A percentile compares a stretch with the other conserved stretches of the same genome.
phyloP scores from a whole-genome alignment of 2,113 vertebrate species.

The Cebidichthys violaceus region DNA sequence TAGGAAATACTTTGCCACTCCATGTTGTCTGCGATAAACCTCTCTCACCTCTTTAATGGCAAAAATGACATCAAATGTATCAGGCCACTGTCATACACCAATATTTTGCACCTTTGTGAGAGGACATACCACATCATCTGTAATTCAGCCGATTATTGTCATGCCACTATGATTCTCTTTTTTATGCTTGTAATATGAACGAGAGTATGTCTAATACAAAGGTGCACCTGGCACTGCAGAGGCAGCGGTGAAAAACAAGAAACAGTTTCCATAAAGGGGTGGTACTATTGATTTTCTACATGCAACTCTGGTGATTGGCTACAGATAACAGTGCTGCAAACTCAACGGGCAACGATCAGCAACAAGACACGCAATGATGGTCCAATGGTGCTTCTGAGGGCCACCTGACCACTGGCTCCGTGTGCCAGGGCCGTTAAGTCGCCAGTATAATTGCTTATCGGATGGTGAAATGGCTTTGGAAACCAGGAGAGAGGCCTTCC shows the following conservation, averaged over 20 bases:
- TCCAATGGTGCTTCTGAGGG: not conserved
- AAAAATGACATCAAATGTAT: not conserved
- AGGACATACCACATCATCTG: not conserved
- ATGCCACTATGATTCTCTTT: not conserved
- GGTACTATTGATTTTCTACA: not conserved
- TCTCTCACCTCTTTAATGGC: not conserved
- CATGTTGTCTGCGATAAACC: not conserved
- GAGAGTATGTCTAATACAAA: not conserved
- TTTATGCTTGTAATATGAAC: not conserved
- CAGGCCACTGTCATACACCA: no score
- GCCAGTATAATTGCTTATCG: not conserved
- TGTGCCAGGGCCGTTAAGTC: not conserved
- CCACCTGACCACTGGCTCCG: not conserved
- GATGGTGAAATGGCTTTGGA: not conserved
- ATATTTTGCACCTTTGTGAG: not conserved
- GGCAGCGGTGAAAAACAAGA: not conserved
- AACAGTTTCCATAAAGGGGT: not conserved
- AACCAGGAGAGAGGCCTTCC: not conserved
- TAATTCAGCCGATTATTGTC: not conserved
- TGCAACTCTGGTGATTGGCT: not conserved
- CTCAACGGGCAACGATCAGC: not conserved
- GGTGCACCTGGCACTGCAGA: not conserved
- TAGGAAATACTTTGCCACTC: not conserved
- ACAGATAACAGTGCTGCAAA: not conserved
- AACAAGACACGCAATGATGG: no score